phyloP scores from a whole-genome alignment of 2,888 invertebrate species.

The Archips crataeganus region DNA sequence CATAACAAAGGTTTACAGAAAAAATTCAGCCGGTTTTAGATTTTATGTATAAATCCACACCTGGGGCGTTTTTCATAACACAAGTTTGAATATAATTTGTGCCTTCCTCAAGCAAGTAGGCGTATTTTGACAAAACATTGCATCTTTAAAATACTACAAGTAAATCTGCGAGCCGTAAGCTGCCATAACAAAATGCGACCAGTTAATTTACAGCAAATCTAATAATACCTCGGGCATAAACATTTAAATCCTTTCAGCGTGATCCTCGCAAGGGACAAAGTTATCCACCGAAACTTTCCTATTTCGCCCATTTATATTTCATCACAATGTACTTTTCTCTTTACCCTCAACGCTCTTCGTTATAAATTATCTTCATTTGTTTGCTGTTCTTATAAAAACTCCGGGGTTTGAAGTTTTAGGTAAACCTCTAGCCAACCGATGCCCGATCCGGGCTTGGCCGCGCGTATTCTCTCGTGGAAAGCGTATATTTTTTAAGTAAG shows the following conservation, averaged over 20 bases:
- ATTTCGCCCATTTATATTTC: slow-evolving; percentile 34
- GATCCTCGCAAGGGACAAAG: slow-evolving; percentile 21
- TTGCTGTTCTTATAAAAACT: slow-evolving; percentile 13
- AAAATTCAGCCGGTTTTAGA: too few relatives aligned
- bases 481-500: slow-evolving; percentile 49
- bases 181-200: slow-evolving; percentile 3
- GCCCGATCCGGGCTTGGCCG: background rate
- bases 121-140: background rate
- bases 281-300: slow-evolving; percentile 28
- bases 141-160: background rate
- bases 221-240: slow-evolving; percentile 21
- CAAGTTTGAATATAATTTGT: too few relatives aligned
- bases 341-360: slow-evolving; percentile 1
- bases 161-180: background rate
- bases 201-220: slow-evolving; percentile 9
- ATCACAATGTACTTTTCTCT: slow-evolving; percentile 12
- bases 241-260: slow-evolving; percentile 40
- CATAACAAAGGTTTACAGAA: too few relatives aligned
- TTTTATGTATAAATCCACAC: too few relatives aligned
- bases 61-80: too few relatives aligned
- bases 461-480: slow-evolving; percentile 41
- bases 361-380: slow-evolving; percentile 23
- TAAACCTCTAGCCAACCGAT: background rate
- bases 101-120: background rate
- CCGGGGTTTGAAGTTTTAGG: slow-evolving; percentile 5